These are phyloP conservation scores for Zootoca vivipara DNA, from an alignment of 2,113 vertebrate species.

Conservation along the genomic window DNA sequence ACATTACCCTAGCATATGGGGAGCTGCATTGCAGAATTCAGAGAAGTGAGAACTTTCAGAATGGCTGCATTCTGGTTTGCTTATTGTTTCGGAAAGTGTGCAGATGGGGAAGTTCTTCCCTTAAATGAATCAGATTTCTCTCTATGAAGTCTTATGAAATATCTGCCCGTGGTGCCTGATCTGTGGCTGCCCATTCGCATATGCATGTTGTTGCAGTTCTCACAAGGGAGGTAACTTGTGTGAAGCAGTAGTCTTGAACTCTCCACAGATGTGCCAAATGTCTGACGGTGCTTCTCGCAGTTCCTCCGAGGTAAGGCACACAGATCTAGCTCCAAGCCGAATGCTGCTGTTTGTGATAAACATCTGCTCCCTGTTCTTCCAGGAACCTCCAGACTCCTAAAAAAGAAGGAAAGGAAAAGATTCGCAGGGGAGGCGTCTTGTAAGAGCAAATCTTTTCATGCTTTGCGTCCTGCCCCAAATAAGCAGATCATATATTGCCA, in stretches of 20 bases:
- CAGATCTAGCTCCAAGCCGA: constrained; percentile 6
- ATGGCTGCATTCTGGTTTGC: no score
- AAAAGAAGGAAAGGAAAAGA: neutral
- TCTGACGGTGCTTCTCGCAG: neutral
- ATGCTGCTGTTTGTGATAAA: constrained; percentile 29
- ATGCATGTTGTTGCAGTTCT: no score
- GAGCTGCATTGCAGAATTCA: no score
- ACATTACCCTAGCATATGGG: no score
- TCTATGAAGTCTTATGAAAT: neutral
- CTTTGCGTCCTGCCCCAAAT: constrained; percentile 35
- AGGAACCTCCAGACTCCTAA: constrained; percentile 5
- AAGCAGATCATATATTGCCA: constrained; percentile 42
- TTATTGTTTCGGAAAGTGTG: no score
- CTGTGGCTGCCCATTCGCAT: no score
- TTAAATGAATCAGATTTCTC: no score
- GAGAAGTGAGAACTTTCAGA: no score
- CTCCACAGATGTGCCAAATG: rapidly evolving
- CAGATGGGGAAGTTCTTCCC: no score
- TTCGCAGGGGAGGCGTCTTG: neutral
- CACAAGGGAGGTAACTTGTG: neutral
- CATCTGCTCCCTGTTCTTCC: constrained; percentile 13
- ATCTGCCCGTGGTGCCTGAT: neutral
- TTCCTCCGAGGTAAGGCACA: neutral
- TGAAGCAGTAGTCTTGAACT: neutral
- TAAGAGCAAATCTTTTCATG: constrained; percentile 22